Evolutionary conservation across 35 echinoderm and acorn worm species (phyloP), one percentile per base, ranked within the genome.

Genomic region (Diadema setosum): DNA sequence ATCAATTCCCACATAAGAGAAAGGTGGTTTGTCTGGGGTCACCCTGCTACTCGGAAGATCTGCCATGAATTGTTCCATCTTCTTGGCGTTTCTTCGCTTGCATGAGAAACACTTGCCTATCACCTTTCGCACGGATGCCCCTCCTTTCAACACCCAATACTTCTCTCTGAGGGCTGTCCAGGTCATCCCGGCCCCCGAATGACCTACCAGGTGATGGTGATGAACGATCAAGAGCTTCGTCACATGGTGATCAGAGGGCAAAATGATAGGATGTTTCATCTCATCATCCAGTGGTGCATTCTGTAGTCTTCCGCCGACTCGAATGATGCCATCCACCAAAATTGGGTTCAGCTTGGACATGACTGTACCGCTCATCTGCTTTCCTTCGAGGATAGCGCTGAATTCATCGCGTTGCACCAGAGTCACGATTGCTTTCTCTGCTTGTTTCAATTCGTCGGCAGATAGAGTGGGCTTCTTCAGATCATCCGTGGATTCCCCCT

Each of bases 191-290:
- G 4, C 25, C 2, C 85, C 85, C 20, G 59, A 75, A 78, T 87
- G 85, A 32, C 65, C 32, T 9, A 73, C 58, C 36, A 36, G 29
- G 11, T 85, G 26, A 67, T 91, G 89, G 30, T 45, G 12, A 65
- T 91, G 65, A 2, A 31, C 29, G 6, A 91, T 41, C 17, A 91
- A 23, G 32, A 91, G 81, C 25, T 17, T 60, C n/a, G 83, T 80
- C 35, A 92, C 69, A 61, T 92, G 90, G 42, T 81, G 49, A 45
- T 84, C 5, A 4, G 42, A 24, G 2, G 88, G 88, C 29, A 91
- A 36, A n/a, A 91, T 91, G n/a, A 84, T 20, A 1, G 88, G 88
- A 32, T 91, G 88, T 56, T 84, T 91, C 39, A 29, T n/a, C 2
- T 64, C 80, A 1, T n/a, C 7, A 26, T 12, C 44, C 7, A 90